Evolutionary conservation across 2,888 invertebrate genomes (phyloP).

Genomic region (Spisula solida): DNA sequence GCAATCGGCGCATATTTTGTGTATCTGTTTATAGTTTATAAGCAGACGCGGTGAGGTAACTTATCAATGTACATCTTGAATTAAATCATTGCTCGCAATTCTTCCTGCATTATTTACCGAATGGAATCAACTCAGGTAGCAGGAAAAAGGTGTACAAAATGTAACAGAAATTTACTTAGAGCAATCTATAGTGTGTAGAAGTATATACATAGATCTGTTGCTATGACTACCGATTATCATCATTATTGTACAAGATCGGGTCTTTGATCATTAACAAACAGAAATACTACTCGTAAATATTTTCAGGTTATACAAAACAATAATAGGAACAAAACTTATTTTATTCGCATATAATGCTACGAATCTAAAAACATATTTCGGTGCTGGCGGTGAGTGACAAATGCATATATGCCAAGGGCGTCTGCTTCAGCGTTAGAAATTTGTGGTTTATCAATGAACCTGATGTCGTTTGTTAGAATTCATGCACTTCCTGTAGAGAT

Average conservation of each 20-base stretch:
- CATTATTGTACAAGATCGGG: constrained; percentile 46
- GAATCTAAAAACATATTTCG: not conserved
- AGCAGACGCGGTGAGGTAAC: not conserved
- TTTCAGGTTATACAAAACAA: constrained; percentile 23
- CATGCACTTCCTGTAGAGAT: not conserved
- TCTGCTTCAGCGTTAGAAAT: not conserved
- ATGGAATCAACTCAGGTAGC: constrained; percentile 38
- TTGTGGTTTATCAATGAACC: constrained; percentile 21
- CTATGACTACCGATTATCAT: constrained; percentile 56
- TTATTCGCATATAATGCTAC: not conserved
- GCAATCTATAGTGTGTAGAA: constrained; percentile 37
- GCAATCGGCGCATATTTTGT: not conserved
- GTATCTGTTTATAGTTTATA: not conserved
- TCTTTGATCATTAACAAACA: constrained; percentile 51
- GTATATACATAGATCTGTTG: constrained; percentile 60
- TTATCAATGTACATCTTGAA: not conserved
- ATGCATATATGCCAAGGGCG: constrained; percentile 5
- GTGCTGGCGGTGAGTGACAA: not conserved
- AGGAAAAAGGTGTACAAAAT: constrained; percentile 39
- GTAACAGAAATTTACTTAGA: constrained; percentile 16
- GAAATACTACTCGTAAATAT: constrained; percentile 1
- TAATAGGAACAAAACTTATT: not conserved
- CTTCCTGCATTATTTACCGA: constrained; percentile 32
- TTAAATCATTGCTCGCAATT: not conserved
- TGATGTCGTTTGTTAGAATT: not conserved